A percentile compares a stretch with the other conserved stretches of the same genome.
Conservation (phyloP, 2,113 vertebrate species). For the Amazona guildingii region DNA sequence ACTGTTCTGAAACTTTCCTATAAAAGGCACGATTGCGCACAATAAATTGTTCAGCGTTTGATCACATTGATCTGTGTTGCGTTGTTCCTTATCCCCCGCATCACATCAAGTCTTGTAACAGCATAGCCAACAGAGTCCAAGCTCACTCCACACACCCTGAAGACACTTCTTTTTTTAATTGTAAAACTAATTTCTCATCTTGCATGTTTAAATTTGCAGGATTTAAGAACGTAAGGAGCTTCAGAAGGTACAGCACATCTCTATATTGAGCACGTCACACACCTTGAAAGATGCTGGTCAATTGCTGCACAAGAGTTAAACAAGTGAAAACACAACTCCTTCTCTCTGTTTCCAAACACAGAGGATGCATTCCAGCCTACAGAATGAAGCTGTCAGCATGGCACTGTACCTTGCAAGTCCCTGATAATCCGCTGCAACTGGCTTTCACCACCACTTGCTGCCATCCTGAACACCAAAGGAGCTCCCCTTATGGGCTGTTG, state of each 20-base stretch:
- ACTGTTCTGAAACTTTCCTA: no score
- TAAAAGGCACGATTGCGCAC: no score
- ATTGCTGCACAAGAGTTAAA: not conserved
- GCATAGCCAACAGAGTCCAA: not conserved
- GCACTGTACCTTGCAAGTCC: slow-evolving; percentile 86
- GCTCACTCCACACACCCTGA: not conserved
- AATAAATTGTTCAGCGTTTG: no score
- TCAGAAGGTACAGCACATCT: not conserved
- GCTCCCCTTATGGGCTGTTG: not conserved
- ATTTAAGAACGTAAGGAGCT: not conserved
- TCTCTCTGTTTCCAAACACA: not conserved
- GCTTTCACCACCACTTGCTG: slow-evolving; percentile 80
- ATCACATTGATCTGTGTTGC: no score
- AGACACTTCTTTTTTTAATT: not conserved
- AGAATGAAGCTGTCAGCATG: not conserved
- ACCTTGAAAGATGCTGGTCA: not conserved
- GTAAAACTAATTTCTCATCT: not conserved
- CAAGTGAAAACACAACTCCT: not conserved
- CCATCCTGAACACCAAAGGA: slow-evolving; percentile 71
- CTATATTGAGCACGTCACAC: not conserved
- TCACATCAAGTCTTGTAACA: not conserved
- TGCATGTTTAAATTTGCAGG: not conserved
- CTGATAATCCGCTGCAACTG: slow-evolving; percentile 93
- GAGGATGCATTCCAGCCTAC: not conserved
- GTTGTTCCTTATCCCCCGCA: no score